Evolutionary conservation across 2,888 invertebrate genomes (phyloP), one percentile per base, ranked within the genome.

Genomic region (Hirtodrosophila duncani): DNA sequence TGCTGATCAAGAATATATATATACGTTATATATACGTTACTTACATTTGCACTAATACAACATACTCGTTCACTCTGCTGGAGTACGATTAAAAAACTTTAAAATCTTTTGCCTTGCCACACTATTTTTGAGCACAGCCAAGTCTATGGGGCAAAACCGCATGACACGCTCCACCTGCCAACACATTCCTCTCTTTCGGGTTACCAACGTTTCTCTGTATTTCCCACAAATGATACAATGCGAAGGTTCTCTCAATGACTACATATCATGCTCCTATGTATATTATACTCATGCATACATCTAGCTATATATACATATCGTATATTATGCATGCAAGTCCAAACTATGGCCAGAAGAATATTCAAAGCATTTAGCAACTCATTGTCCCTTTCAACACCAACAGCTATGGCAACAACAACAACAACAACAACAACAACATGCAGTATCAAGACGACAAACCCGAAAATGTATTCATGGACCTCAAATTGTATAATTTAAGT

Each of bases 361-460:
- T 81, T 81, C 75, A 75, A 75, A 67, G 80, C 75, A 75, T 81
- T 75, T 75, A 75, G 77, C 81, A 75, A 81, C 75, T 75, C 75
- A 79, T 81, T 72, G 72, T 72, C 66, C 81, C 69, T 72, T 72
- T 77, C 66, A 42, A 27, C 58, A 41, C 45, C 29, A 24, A 26
- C 34, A 2, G 1, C 34, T 11, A 46, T 62, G 39, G 21, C 20
- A 49, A 9, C 30, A 30, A 3, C 44, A 41, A 20, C 49, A 48
- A 3, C 24, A 36, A 14, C 51, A 46, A 26, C 53, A 61, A 20
- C 36, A 48, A 18, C 33, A 26, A 20, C 27, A 13, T 21, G 5
- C 38, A 31, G 23, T 31, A 41, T 36, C 43, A 55, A 53, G 55
- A 52, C 55, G 51, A 33, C 27, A 46, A 27, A 43, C 36, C 57